Conservation (phyloP, 2,797 vertebrate species). For the Spheniscus humboldti region DNA sequence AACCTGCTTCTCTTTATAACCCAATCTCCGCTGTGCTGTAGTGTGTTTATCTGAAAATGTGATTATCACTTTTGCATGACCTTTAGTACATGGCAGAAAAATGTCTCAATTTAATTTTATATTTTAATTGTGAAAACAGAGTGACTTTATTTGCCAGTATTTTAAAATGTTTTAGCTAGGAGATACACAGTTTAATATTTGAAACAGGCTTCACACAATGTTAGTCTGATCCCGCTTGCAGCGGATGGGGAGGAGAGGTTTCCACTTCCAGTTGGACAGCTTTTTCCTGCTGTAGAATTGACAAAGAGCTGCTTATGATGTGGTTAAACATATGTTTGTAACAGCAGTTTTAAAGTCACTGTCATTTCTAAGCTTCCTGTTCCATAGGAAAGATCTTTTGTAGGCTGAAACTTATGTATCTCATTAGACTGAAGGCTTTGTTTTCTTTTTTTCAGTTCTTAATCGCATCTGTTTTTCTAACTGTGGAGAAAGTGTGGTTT, state of each 20-base stretch:
- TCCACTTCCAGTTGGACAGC: background rate
- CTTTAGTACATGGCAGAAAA: conserved; percentile 18
- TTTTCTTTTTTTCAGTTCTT: background rate
- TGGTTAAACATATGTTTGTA: conserved; percentile 12
- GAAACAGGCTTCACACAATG: background rate
- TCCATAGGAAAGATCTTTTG: background rate
- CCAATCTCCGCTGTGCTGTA: background rate
- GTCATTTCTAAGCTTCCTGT: background rate
- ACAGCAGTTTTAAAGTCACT: conserved; percentile 15
- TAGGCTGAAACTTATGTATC: background rate
- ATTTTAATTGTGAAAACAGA: conserved; percentile 3
- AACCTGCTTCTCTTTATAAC: background rate
- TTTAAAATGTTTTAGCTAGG: background rate
- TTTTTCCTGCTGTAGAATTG: background rate
- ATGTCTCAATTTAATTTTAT: background rate
- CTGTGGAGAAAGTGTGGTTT: conserved; percentile 4
- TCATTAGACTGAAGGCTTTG: background rate
- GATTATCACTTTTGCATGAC: conserved; percentile 32
- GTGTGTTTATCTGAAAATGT: conserved; percentile 42
- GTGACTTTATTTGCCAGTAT: background rate
- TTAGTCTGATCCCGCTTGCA: background rate
- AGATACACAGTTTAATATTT: background rate
- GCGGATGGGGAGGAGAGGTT: background rate
- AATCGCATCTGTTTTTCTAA: conserved; percentile 39
- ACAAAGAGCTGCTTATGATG: background rate